phyloP scores from a whole-genome alignment of 2,113 vertebrate species.

The Cnemophilus loriae region DNA sequence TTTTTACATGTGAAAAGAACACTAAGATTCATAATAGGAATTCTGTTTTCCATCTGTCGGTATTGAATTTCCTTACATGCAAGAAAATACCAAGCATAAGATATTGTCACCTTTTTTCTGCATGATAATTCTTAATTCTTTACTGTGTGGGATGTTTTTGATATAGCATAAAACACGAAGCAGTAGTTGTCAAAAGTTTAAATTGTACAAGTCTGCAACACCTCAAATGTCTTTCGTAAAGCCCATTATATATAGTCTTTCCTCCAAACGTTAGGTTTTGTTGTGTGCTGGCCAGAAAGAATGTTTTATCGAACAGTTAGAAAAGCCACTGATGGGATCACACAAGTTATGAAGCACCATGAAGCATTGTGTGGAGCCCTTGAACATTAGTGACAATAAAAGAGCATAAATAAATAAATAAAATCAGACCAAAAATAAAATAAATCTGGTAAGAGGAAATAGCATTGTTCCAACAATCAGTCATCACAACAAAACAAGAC shows the following conservation, averaged over 20 bases:
- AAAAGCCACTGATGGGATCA: background rate
- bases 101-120: background rate
- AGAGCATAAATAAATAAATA: background rate
- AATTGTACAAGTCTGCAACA: background rate
- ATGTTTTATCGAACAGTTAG: background rate
- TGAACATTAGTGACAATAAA: background rate
- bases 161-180: background rate
- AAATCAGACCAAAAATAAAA: background rate
- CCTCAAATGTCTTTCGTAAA: background rate
- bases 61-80: background rate
- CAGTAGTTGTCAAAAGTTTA: background rate
- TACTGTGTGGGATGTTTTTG: background rate
- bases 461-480: background rate
- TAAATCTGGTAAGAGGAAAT: background rate
- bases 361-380: background rate
- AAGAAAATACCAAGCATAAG: background rate
- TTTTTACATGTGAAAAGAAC: background rate
- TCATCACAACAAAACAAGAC: background rate
- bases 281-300: background rate
- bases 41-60: background rate
- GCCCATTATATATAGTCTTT: background rate
- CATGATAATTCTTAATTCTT: background rate
- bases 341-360: background rate
- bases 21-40: background rate
- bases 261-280: background rate